A percentile compares a stretch with the other conserved stretches of the same genome.
These are phyloP conservation scores for Sebastolobus altivelis DNA, from an alignment of 2,797 vertebrate genomes.

Conservation along the genomic window DNA sequence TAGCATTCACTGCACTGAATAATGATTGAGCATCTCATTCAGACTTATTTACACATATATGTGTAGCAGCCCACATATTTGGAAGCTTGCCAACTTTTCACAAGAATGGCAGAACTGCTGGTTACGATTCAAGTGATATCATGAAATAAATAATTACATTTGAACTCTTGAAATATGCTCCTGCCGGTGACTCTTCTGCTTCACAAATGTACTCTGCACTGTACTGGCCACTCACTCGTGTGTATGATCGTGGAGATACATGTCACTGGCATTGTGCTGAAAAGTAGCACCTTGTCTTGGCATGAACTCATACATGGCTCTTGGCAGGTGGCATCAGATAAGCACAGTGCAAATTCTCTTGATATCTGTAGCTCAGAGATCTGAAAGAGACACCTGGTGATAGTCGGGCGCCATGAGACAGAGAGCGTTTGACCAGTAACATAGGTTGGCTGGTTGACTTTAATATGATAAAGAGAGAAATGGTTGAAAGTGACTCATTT, in stretches of 20 bases:
- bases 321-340: slow-evolving; percentile 52
- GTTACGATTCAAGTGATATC: slow-evolving; percentile 30
- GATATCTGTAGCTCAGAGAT: slow-evolving; percentile 29
- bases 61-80: not conserved
- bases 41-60: slow-evolving; percentile 32
- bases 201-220: not conserved
- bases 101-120: slow-evolving; percentile 15
- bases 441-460: not conserved
- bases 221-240: slow-evolving; percentile 4
- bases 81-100: slow-evolving; percentile 25
- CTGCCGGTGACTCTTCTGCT: slow-evolving; percentile 22
- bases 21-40: not conserved
- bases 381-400: slow-evolving; percentile 27
- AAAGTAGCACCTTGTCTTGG: slow-evolving; percentile 50
- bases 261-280: slow-evolving; percentile 55
- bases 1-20: slow-evolving; percentile 8
- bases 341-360: slow-evolving; percentile 30
- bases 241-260: not conserved
- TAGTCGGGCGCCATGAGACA: slow-evolving; percentile 8
- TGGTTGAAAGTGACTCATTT: slow-evolving; percentile 13
- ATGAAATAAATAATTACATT: slow-evolving; percentile 47
- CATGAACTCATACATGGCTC: slow-evolving; percentile 18
- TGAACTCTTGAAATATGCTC: slow-evolving; percentile 13
- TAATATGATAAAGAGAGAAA: slow-evolving; percentile 16
- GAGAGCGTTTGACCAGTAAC: not conserved